A percentile compares a stretch with the other conserved stretches of the same genome.
phyloP scores from a whole-genome alignment of 2,888 invertebrate species.

The Drosophila subquinaria region DNA sequence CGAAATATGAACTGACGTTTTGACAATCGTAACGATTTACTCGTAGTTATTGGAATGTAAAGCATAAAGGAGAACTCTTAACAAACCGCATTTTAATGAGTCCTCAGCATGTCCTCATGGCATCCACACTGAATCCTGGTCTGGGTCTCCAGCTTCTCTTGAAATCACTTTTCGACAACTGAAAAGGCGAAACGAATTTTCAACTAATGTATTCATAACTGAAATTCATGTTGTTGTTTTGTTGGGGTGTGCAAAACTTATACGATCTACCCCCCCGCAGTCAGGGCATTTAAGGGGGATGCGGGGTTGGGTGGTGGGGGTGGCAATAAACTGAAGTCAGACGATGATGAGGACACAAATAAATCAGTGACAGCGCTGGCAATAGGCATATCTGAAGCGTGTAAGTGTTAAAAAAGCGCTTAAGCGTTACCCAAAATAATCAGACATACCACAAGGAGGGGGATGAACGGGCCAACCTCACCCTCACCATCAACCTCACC shows the following conservation, averaged over 20 bases:
- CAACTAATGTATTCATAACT: slow-evolving; percentile 83
- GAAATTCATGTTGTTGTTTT: slow-evolving; percentile 31
- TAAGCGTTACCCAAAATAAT: slow-evolving; percentile 73
- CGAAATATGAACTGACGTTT: slow-evolving; percentile 65
- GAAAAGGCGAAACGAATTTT: slow-evolving; percentile 70
- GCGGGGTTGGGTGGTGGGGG: slow-evolving; percentile 5
- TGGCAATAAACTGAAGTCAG: slow-evolving; percentile 15
- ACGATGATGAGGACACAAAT: slow-evolving; percentile 36
- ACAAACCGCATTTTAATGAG: slow-evolving; percentile 53
- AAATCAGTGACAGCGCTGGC: slow-evolving; percentile 72
- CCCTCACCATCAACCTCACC: not conserved
- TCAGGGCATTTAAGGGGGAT: not conserved
- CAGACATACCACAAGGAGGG: slow-evolving; percentile 30
- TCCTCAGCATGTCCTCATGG: slow-evolving; percentile 30
- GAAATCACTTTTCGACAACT: slow-evolving; percentile 65
- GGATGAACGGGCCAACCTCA: slow-evolving; percentile 19
- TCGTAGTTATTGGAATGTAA: slow-evolving; percentile 48
- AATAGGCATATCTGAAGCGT: slow-evolving; percentile 63
- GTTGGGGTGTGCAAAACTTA: slow-evolving; percentile 28
- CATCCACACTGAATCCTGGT: not conserved
- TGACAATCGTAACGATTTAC: slow-evolving; percentile 73
- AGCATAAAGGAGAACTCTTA: slow-evolving; percentile 48
- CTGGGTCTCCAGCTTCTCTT: slow-evolving; percentile 14
- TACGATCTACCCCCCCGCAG: slow-evolving; percentile 33
- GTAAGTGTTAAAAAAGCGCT: slow-evolving; percentile 84